phyloP scores from a whole-genome alignment of 37 sponge, comb jelly and placozoan species.

The Crambe crambe region DNA sequence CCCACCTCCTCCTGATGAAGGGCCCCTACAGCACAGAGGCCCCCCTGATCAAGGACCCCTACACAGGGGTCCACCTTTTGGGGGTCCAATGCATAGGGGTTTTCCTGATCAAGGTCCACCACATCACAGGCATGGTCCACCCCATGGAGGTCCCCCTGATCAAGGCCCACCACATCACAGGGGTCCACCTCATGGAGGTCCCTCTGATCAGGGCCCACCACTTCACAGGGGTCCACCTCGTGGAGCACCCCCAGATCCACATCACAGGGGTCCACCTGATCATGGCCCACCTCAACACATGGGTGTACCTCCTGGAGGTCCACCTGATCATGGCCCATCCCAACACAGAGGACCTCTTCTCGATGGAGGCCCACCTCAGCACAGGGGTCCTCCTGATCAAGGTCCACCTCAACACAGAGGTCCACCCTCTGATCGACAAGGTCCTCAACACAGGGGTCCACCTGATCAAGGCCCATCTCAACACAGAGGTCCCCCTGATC shows the following conservation, averaged over 20 bases:
- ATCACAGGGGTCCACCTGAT: neutral
- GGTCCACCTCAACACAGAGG: neutral
- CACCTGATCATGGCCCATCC: constrained; percentile 2
- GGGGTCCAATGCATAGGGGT: neutral
- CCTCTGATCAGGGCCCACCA: neutral
- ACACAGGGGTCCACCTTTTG: neutral
- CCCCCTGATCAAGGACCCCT: constrained; percentile 6
- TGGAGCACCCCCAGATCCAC: neutral
- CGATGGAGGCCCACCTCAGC: neutral
- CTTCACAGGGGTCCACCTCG: neutral
- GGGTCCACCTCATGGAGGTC: constrained; percentile 11
- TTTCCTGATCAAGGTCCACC: constrained; percentile 10
- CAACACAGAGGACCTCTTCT: neutral
- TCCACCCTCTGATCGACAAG: neutral
- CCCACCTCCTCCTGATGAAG: neutral
- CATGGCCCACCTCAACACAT: neutral
- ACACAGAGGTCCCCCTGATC: constrained; percentile 1
- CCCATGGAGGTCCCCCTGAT: constrained; percentile 11
- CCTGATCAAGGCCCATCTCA: neutral
- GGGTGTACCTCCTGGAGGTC: neutral
- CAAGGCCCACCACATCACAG: neutral
- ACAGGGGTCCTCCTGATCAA: neutral
- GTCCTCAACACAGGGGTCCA: neutral
- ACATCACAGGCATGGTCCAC: neutral
- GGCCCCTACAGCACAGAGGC: neutral